These are phyloP conservation scores for Acromyrmex echinatior DNA, from an alignment of 1,140 invertebrate genomes.

Conservation along the genomic window DNA sequence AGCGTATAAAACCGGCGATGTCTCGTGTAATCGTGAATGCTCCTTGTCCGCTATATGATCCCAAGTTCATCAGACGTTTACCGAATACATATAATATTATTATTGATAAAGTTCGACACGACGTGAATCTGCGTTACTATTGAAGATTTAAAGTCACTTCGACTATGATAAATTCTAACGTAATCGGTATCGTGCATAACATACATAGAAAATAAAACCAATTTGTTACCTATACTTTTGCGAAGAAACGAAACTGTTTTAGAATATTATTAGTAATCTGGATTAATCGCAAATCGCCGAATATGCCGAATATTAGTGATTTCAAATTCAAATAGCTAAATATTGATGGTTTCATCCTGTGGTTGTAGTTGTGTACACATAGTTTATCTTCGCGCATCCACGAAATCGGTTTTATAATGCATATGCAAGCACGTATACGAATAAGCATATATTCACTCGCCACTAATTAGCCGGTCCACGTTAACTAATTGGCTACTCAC, in stretches of 20 bases:
- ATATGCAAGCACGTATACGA: not conserved
- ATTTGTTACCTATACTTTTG: not conserved
- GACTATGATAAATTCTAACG: not conserved
- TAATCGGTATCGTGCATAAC: not conserved
- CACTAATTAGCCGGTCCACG: conserved; percentile 9
- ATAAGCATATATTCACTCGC: not conserved
- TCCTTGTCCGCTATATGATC: conserved; percentile 31
- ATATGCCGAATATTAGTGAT: not conserved
- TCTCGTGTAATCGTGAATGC: conserved; percentile 34
- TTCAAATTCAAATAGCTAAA: not conserved
- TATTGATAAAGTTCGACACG: too few species aligned
- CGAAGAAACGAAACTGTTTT: not conserved
- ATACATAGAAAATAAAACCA: not conserved
- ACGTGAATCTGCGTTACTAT: not conserved
- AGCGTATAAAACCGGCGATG: conserved; percentile 12
- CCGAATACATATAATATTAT: not conserved
- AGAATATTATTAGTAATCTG: not conserved
- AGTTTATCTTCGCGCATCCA: not conserved
- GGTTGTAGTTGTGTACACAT: not conserved
- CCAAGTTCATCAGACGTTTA: conserved; percentile 40
- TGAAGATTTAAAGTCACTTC: not conserved
- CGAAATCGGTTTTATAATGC: not conserved
- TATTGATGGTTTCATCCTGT: not conserved
- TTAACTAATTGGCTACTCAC: conserved; percentile 25
- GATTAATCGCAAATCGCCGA: not conserved